A percentile compares a stretch with the other conserved stretches of the same genome.
phyloP scores from a whole-genome alignment of 2,113 vertebrate species.

The Anarrhichthys ocellatus region DNA sequence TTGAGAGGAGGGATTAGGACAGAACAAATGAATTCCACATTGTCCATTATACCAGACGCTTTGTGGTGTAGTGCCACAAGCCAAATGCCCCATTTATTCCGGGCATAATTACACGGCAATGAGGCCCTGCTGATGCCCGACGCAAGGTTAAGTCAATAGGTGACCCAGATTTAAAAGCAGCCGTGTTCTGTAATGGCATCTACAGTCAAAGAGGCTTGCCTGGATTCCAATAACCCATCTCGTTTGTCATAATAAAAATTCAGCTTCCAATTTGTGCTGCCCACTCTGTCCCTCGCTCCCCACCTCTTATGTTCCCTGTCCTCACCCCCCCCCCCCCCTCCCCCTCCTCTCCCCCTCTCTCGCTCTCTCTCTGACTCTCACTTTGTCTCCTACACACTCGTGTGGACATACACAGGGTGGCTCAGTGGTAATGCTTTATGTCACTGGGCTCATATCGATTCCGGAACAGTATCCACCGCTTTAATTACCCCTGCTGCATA shows the following conservation, averaged over 20 bases:
- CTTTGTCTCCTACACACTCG: slow-evolving; percentile 25
- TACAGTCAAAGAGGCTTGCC: slow-evolving; percentile 69
- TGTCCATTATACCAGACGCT: slow-evolving; percentile 62
- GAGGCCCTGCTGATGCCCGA: slow-evolving; percentile 69
- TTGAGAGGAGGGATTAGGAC: slow-evolving; percentile 71
- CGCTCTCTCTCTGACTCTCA: slow-evolving; percentile 22
- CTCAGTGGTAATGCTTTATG: slow-evolving; percentile 58
- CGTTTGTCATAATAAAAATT: slow-evolving; percentile 77
- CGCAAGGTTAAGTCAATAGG: slow-evolving; percentile 77
- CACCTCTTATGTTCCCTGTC: slow-evolving; percentile 40
- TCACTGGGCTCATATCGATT: slow-evolving; percentile 69
- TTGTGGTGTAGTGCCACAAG: slow-evolving; percentile 65
- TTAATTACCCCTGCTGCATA: slow-evolving; percentile 76
- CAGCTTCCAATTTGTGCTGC: slow-evolving; percentile 69
- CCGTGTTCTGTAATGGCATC: slow-evolving; percentile 71
- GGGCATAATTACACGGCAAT: slow-evolving; percentile 73
- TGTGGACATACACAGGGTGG: not conserved
- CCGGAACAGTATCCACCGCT: slow-evolving; percentile 65
- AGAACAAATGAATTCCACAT: slow-evolving; percentile 73
- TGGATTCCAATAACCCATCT: slow-evolving; percentile 74
- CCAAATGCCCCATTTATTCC: slow-evolving; percentile 78
- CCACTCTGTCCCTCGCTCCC: slow-evolving; percentile 36
- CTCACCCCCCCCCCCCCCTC: slow-evolving; percentile 9
- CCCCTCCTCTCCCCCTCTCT: slow-evolving; percentile 18
- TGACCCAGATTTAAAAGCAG: slow-evolving; percentile 78